Conservation (phyloP, 2,113 vertebrate genomes). For the Gambusia affinis region DNA sequence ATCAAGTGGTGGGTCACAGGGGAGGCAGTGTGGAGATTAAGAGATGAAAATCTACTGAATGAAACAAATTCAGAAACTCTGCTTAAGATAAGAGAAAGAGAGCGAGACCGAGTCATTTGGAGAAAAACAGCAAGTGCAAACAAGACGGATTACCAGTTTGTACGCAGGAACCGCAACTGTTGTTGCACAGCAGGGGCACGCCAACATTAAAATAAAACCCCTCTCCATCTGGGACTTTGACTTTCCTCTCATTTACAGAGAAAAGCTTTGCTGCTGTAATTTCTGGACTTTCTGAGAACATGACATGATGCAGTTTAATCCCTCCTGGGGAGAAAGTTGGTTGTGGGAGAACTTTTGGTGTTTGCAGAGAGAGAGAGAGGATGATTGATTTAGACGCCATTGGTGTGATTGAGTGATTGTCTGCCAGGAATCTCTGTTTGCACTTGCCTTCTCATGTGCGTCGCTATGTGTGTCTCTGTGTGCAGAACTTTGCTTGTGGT, state of each 20-base stretch:
- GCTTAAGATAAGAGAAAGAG: slow-evolving; percentile 53
- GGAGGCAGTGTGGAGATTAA: slow-evolving; percentile 29
- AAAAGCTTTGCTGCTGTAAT: slow-evolving; percentile 49
- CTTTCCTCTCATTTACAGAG: slow-evolving; percentile 42
- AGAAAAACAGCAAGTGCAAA: slow-evolving; percentile 56
- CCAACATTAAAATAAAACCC: slow-evolving; percentile 22
- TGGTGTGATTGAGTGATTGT: slow-evolving; percentile 43
- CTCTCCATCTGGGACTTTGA: slow-evolving; percentile 56
- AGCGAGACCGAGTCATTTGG: slow-evolving; percentile 51
- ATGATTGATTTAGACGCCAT: slow-evolving; percentile 47
- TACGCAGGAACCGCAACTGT: slow-evolving; percentile 40
- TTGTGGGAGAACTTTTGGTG: slow-evolving; percentile 19
- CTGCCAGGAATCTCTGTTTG: slow-evolving; percentile 45
- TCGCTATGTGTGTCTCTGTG: slow-evolving; percentile 16
- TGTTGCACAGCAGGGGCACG: slow-evolving; percentile 15
- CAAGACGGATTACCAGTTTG: slow-evolving; percentile 53
- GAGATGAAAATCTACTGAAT: slow-evolving; percentile 51
- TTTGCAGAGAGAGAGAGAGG: slow-evolving; percentile 30
- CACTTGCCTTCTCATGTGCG: slow-evolving; percentile 31
- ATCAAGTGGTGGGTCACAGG: slow-evolving; percentile 48
- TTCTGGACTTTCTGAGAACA: slow-evolving; percentile 49
- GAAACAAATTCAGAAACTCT: slow-evolving; percentile 45
- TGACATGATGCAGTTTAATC: slow-evolving; percentile 25
- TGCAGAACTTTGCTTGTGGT: slow-evolving; percentile 20
- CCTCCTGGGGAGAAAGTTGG: slow-evolving; percentile 8